These are phyloP conservation scores for Chymomyza procnemis DNA, from an alignment of 2,888 invertebrate genomes.

Conservation along the genomic window DNA sequence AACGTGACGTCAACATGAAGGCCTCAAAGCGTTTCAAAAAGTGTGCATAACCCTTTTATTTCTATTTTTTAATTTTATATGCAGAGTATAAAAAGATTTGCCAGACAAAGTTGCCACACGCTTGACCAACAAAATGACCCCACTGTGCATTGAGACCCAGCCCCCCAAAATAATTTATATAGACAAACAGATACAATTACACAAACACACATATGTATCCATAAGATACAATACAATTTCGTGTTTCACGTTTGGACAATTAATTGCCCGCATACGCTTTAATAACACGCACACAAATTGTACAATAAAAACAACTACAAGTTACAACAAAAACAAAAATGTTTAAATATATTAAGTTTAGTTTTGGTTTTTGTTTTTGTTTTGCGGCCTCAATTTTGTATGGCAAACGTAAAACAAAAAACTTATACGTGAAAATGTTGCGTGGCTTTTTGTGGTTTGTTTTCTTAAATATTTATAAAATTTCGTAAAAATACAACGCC, in stretches of 20 bases:
- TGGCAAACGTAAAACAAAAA: conserved; percentile 25
- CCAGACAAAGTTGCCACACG: conserved; percentile 2
- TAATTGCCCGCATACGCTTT: conserved; percentile 69
- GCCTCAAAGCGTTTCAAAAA: neutral
- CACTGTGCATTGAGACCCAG: neutral
- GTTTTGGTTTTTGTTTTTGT: conserved; percentile 36
- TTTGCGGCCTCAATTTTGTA: conserved; percentile 55
- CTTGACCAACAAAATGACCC: conserved; percentile 3
- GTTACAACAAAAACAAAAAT: conserved; percentile 6
- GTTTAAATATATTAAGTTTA: conserved; percentile 40
- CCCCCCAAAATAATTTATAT: neutral
- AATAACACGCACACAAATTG: conserved; percentile 43
- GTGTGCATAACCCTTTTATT: neutral
- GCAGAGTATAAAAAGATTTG: neutral
- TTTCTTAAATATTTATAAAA: conserved; percentile 32
- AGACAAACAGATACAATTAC: neutral
- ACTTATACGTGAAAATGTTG: neutral
- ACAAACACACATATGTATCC: conserved; percentile 1
- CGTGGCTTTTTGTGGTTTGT: conserved; percentile 37
- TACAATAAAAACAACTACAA: conserved; percentile 13
- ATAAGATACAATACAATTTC: conserved; percentile 18
- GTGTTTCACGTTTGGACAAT: conserved; percentile 54
- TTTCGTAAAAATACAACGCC: conserved; percentile 51
- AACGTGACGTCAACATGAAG: no score
- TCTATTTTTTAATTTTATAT: neutral